phyloP scores from a whole-genome alignment of 1,140 invertebrate genomes.

The Sweltsa coloradensis region DNA sequence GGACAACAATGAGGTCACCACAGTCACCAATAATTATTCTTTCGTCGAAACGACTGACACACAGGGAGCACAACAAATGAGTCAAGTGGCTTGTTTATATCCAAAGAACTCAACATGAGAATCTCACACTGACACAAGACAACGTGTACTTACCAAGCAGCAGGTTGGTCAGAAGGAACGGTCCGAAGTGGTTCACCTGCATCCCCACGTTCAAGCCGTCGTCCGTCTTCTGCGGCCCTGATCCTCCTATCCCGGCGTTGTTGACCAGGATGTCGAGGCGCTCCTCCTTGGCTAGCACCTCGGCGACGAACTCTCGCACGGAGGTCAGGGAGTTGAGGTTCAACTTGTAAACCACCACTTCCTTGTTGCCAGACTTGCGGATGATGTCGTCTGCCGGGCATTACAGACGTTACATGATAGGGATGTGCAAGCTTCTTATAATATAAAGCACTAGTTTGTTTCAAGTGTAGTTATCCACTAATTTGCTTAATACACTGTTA shows the following conservation, averaged over 20 bases:
- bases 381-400: conserved; percentile 40
- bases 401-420: no score
- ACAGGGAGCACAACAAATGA: no score
- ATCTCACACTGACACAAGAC: no score
- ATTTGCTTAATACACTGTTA: no score
- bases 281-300: conserved; percentile 49
- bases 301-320: conserved; percentile 54
- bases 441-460: no score
- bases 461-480: no score
- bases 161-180: conserved; percentile 66
- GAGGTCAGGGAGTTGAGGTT: conserved; percentile 59
- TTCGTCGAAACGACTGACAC: no score
- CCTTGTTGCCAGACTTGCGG: conserved; percentile 36
- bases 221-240: conserved; percentile 45
- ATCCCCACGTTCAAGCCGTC: conserved; percentile 78
- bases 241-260: conserved; percentile 63
- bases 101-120: no score
- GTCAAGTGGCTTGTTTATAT: no score
- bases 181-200: conserved; percentile 83
- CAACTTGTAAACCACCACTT: conserved; percentile 48
- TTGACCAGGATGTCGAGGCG: conserved; percentile 69
- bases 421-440: no score
- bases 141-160: conserved; percentile 41
- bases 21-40: no score
- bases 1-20: no score